A percentile compares a stretch with the other conserved stretches of the same genome.
phyloP scores from a whole-genome alignment of 2,888 invertebrate species.

The Xanthorhoe designata region DNA sequence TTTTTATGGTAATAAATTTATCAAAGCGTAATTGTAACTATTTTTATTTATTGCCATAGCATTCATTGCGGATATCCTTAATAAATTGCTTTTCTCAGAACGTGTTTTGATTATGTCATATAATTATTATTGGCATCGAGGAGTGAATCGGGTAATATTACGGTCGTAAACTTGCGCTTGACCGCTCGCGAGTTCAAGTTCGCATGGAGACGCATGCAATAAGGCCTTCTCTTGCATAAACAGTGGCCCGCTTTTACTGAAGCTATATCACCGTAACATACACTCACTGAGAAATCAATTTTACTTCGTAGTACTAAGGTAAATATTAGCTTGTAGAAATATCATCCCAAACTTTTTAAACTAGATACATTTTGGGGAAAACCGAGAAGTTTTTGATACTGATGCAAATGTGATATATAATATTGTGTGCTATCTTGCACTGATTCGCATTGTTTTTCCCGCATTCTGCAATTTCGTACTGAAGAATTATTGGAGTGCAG shows the following conservation, averaged over 20 bases:
- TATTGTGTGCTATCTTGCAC: no score
- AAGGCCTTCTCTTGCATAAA: constrained; percentile 59
- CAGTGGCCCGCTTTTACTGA: constrained; percentile 46
- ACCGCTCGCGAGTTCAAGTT: constrained; percentile 75
- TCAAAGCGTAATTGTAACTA: constrained; percentile 34
- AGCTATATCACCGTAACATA: constrained; percentile 1
- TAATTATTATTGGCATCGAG: not conserved
- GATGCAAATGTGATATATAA: not conserved
- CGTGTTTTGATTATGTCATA: constrained; percentile 29
- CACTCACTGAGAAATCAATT: not conserved
- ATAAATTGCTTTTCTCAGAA: constrained; percentile 37
- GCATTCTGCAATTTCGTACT: not conserved
- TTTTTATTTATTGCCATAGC: constrained; percentile 41
- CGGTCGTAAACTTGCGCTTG: constrained; percentile 63
- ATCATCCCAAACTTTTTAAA: not conserved
- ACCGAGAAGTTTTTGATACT: not conserved
- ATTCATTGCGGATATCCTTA: constrained; percentile 47
- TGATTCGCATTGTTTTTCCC: not conserved
- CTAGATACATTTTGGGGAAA: not conserved
- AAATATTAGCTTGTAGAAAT: not conserved
- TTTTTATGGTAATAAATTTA: constrained; percentile 43
- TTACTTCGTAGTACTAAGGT: not conserved
- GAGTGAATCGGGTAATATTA: constrained; percentile 37
- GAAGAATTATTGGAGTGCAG: constrained; percentile 12
- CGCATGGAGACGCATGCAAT: constrained; percentile 56